Percentiles rank a stretch among this genome's conserved stretches.
Conservation (phyloP, 2,888 invertebrate genomes). For the Tipula lateralis region DNA sequence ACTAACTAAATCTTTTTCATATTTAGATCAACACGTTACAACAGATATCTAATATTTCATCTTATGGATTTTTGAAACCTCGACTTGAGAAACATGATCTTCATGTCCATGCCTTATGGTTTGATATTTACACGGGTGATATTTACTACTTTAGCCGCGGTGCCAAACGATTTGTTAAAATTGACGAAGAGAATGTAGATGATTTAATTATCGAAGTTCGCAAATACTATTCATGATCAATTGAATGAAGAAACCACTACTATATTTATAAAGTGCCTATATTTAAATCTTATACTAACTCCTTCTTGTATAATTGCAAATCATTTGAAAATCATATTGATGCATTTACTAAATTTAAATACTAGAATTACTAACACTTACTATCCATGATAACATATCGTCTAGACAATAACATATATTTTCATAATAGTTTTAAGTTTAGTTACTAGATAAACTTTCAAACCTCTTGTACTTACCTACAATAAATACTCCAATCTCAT, state of each 20-base stretch:
- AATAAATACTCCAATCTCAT: neutral
- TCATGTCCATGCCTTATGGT: conserved; percentile 93
- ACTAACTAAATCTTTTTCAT: conserved; percentile 40
- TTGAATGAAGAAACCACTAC: neutral
- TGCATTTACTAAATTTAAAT: neutral
- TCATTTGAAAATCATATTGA: neutral
- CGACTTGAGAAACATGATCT: conserved; percentile 75
- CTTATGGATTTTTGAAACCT: conserved; percentile 82
- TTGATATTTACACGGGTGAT: conserved; percentile 95
- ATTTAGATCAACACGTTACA: conserved; percentile 77
- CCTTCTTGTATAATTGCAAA: neutral
- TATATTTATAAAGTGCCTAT: neutral
- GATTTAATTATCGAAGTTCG: conserved; percentile 70
- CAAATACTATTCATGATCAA: conserved; percentile 66
- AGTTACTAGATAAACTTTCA: neutral
- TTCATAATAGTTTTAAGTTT: no score
- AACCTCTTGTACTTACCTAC: neutral
- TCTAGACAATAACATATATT: no score
- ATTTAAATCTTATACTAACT: neutral
- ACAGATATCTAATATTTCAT: conserved; percentile 87
- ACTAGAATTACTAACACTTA: neutral
- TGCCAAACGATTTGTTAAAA: conserved; percentile 76
- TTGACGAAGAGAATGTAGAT: conserved; percentile 77
- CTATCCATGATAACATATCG: neutral
- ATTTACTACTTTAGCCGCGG: conserved; percentile 90